These are phyloP conservation scores for Amiota mariae DNA, from an alignment of 2,888 invertebrate species.

Conservation along the genomic window DNA sequence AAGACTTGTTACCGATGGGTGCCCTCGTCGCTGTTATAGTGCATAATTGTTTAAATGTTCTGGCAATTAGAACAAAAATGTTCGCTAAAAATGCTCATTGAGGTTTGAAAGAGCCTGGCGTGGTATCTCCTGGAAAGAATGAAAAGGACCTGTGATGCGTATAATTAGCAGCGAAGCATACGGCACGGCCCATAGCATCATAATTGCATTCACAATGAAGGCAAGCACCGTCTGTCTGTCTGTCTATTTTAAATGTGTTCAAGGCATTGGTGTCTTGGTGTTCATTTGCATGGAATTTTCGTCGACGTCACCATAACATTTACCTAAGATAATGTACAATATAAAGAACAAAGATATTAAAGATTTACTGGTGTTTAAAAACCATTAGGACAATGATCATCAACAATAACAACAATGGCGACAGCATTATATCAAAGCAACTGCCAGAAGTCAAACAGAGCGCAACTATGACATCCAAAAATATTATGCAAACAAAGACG, in stretches of 20 bases:
- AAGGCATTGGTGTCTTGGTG: too few species aligned
- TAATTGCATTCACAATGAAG: slow-evolving; percentile 22
- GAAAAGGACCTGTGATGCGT: slow-evolving; percentile 45
- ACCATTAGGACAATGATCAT: slow-evolving; percentile 31
- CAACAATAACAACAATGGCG: slow-evolving; percentile 25
- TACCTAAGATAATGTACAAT: too few species aligned
- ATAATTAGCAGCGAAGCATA: slow-evolving; percentile 52
- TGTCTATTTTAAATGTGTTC: too few species aligned
- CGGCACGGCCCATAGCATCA: slow-evolving; percentile 34
- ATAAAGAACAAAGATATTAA: too few species aligned
- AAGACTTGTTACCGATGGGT: background rate
- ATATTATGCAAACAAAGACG: slow-evolving; percentile 24
- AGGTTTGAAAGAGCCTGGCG: background rate
- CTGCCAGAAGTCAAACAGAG: slow-evolving; percentile 10
- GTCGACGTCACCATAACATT: too few species aligned
- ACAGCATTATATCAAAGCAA: slow-evolving; percentile 42
- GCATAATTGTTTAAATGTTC: slow-evolving; percentile 25
- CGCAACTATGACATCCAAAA: slow-evolving; percentile 28
- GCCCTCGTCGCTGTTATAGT: background rate
- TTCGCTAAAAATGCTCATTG: background rate
- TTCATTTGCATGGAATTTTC: too few species aligned
- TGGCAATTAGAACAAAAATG: slow-evolving; percentile 14
- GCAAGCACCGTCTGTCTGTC: background rate
- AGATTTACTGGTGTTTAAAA: slow-evolving; percentile 21
- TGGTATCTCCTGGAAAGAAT: slow-evolving; percentile 37